phyloP scores from a whole-genome alignment of 2,888 invertebrate species.

The Caenorhabditis parvicauda region DNA sequence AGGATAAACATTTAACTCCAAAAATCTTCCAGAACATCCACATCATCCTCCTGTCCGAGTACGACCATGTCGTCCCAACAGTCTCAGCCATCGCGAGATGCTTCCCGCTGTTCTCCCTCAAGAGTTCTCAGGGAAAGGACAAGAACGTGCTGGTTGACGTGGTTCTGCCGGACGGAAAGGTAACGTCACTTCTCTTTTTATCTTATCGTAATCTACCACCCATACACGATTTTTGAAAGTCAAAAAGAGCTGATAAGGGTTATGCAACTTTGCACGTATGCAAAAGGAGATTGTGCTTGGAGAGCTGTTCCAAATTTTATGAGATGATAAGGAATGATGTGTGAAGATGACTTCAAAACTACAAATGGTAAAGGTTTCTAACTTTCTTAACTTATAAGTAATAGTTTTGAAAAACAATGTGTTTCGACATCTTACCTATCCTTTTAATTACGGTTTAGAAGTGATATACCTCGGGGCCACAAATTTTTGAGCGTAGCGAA shows the following conservation, averaged over 20 bases:
- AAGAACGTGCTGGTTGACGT: conserved; percentile 48
- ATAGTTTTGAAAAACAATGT: too few species aligned
- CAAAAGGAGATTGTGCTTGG: too few species aligned
- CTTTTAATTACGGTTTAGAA: too few species aligned
- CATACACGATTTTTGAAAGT: conserved; percentile 46
- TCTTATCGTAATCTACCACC: neutral
- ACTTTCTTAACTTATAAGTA: too few species aligned
- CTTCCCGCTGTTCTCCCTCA: conserved; percentile 75
- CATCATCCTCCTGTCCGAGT: conserved; percentile 60
- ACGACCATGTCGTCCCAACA: conserved; percentile 76
- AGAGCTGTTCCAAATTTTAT: too few species aligned
- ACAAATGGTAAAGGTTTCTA: too few species aligned
- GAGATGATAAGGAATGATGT: too few species aligned
- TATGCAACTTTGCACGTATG: neutral
- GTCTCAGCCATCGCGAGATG: conserved; percentile 80
- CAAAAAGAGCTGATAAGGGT: conserved; percentile 1
- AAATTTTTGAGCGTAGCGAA: too few species aligned
- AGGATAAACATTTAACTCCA: neutral
- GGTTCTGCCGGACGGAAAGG: conserved; percentile 40
- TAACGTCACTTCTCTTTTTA: too few species aligned
- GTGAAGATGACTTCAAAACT: too few species aligned
- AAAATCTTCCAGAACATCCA: conserved; percentile 34
- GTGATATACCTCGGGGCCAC: too few species aligned
- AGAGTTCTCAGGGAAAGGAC: conserved; percentile 60
- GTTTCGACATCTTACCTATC: too few species aligned